Evolutionary conservation across 2,888 invertebrate genomes (phyloP).

Genomic region (Sinopyrophorus schimmeli): DNA sequence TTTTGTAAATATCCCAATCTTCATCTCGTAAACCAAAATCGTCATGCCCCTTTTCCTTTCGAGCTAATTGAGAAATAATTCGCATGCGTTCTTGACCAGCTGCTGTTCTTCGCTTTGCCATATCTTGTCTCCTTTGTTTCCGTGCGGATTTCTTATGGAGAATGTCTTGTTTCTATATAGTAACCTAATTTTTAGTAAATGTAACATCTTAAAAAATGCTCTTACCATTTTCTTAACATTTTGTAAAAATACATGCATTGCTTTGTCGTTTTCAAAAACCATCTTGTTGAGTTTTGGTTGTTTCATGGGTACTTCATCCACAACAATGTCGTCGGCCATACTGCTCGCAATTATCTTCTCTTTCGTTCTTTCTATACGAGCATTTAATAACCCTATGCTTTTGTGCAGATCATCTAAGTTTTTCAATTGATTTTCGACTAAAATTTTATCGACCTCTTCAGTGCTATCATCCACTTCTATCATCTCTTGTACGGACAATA

Average conservation of each 20-base stretch:
- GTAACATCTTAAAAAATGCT: too few species aligned
- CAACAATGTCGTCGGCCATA: constrained; percentile 63
- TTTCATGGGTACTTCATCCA: constrained; percentile 50
- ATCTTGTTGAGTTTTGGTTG: constrained; percentile 55
- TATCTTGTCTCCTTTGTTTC: constrained; percentile 80
- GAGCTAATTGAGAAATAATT: constrained; percentile 86
- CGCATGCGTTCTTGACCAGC: constrained; percentile 95
- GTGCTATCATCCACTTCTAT: constrained; percentile 72
- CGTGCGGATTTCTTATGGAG: constrained; percentile 72
- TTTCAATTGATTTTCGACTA: constrained; percentile 75
- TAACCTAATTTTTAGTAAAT: constrained; percentile 12
- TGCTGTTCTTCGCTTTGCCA: constrained; percentile 85
- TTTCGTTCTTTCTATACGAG: constrained; percentile 75
- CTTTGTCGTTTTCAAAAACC: constrained; percentile 53
- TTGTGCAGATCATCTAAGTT: constrained; percentile 80
- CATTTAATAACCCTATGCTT: constrained; percentile 68
- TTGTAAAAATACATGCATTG: constrained; percentile 56
- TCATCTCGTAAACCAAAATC: constrained; percentile 94
- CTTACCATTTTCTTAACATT: constrained; percentile 67
- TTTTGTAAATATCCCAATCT: constrained; percentile 97
- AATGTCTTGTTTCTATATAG: constrained; percentile 67
- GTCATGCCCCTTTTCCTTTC: constrained; percentile 77
- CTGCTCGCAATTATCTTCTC: constrained; percentile 74
- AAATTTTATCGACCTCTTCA: constrained; percentile 63
- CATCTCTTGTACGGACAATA: constrained; percentile 75